phyloP scores from a whole-genome alignment of 2,888 invertebrate genomes.

The Vannuccia rotundouncinata region DNA sequence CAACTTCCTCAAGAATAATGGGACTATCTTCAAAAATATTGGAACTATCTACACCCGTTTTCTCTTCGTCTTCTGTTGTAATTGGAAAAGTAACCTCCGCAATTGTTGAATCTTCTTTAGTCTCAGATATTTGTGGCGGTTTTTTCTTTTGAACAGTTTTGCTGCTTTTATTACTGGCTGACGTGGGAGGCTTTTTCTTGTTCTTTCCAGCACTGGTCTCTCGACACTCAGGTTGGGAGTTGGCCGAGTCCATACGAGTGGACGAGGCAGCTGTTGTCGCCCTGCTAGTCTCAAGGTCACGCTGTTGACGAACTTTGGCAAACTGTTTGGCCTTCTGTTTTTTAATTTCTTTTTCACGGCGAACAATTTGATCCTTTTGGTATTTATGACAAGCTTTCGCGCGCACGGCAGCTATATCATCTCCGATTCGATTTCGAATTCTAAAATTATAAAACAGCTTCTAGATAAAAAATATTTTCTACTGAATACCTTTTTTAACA shows the following conservation, averaged over 20 bases:
- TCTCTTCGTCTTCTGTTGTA: not conserved
- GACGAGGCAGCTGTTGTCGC: not conserved
- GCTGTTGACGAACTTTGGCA: not conserved
- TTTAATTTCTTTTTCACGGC: not conserved
- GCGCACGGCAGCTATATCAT: not conserved
- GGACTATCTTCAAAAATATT: too few relatives aligned
- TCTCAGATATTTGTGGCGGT: not conserved
- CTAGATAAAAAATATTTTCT: not conserved
- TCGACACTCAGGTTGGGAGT: not conserved
- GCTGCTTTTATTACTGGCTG: too few relatives aligned
- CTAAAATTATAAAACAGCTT: not conserved
- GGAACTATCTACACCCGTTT: not conserved
- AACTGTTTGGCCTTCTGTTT: slow-evolving; percentile 10
- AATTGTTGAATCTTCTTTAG: not conserved
- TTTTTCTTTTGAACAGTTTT: too few relatives aligned
- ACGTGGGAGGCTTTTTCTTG: not conserved
- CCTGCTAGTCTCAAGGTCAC: not conserved
- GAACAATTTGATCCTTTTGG: not conserved
- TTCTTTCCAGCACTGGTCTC: not conserved
- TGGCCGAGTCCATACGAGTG: not conserved
- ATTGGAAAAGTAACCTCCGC: not conserved
- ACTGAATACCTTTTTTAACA: not conserved
- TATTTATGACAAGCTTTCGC: not conserved
- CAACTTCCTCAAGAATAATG: too few relatives aligned
- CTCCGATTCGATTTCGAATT: slow-evolving; percentile 1